Evolutionary conservation across 2,797 vertebrate genomes (phyloP).

Genomic region (Pristis pectinata): DNA sequence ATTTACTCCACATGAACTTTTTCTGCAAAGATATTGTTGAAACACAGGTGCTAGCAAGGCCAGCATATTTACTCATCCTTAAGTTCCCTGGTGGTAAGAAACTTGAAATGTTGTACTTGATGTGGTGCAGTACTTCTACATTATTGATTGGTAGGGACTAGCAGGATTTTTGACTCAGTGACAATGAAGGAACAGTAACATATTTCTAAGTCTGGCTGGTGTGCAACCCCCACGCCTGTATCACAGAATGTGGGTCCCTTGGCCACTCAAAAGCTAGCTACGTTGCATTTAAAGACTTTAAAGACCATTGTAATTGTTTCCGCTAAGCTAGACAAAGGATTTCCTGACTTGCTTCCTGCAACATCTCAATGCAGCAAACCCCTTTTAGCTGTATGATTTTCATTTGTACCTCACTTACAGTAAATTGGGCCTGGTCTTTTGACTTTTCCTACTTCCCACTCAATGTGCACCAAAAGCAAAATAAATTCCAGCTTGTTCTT

Average conservation of each 20-base stretch:
- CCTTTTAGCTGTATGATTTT: background rate
- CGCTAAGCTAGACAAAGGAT: too few relatives aligned
- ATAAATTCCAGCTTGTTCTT: background rate
- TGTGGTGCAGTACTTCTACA: background rate
- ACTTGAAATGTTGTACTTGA: background rate
- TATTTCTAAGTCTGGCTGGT: background rate
- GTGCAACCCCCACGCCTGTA: background rate
- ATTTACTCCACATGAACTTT: background rate
- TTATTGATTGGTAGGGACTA: background rate
- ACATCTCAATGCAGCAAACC: background rate
- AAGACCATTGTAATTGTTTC: too few relatives aligned
- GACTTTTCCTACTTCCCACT: background rate
- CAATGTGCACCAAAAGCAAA: background rate
- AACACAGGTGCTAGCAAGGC: background rate
- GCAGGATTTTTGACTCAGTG: background rate
- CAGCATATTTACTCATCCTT: too few relatives aligned
- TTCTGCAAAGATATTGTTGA: background rate
- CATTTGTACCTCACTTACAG: background rate
- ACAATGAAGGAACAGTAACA: background rate
- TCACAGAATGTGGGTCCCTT: background rate
- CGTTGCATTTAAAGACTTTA: too few relatives aligned
- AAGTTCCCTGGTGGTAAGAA: too few relatives aligned
- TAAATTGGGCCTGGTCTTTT: background rate
- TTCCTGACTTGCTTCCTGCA: too few relatives aligned
- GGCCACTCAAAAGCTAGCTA: too few relatives aligned